Evolutionary conservation across 2,797 vertebrate species (phyloP), one percentile per base, ranked within the genome.

Genomic region (Telmatherina bonti): DNA sequence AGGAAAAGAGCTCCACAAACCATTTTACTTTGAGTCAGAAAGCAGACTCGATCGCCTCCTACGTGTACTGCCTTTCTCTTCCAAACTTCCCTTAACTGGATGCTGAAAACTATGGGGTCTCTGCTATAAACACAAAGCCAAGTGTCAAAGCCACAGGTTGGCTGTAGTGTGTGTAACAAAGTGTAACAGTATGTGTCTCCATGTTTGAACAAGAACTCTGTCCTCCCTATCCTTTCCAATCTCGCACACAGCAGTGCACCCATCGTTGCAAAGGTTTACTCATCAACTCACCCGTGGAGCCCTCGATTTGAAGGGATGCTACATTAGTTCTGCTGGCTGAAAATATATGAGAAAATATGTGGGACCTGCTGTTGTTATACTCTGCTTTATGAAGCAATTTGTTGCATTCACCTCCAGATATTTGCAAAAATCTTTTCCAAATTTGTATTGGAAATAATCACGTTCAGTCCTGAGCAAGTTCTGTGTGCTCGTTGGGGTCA

Each of bases 171-270:
- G 59, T 68, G 83, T 76, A 84, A 74, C 70, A 71, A 70, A 77
- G 74, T 82, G 72, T 82, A 90, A 84, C 79, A 76, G 71, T 85
- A 69, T 85, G 81, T 63, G 71, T 84, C 70, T 61, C 70, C 67
- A 41, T 85, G 77, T 91, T 87, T 81, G 71, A 87, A 77, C 87
- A 82, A 74, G 85, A 86, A 72, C 67, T 76, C 74, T 35, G 74
- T 82, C 78, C 77, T 88, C 78, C 67, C 83, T 70, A 83, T 90
- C 78, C 78, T 87, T 88, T 91, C 78, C 86, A 92, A 94, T 93
- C 93, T 91, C 76, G 11, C 65, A 82, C 92, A 81, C 92, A 92
- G 92, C 91, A 65, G 91, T 91, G 84, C 79, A 79, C 76, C 85
- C 53, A 62, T 85, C 78, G 62, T 72, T 0, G 62, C 49, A n/a